A percentile compares a stretch with the other conserved stretches of the same genome.
Conservation (phyloP, 2,888 invertebrate genomes). For the Latrodectus elegans region DNA sequence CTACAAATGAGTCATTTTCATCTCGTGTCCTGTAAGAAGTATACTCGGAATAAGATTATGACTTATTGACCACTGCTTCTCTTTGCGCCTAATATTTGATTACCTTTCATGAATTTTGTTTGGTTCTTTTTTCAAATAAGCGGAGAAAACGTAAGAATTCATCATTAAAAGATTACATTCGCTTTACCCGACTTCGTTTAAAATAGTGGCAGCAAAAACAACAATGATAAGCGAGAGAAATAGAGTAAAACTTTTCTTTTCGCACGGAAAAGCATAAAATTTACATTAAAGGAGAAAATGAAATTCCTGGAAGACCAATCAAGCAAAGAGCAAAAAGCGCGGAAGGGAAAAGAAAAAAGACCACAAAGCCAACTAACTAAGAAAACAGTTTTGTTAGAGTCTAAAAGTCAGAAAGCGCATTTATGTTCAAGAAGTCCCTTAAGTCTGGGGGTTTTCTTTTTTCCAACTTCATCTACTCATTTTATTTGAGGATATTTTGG, state of each 20-base stretch:
- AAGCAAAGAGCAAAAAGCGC: conserved; percentile 53
- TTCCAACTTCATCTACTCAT: conserved; percentile 58
- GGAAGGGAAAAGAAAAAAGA: conserved; percentile 31
- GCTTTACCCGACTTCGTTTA: conserved; percentile 34
- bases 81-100: conserved; percentile 58
- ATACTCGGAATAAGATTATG: conserved; percentile 44
- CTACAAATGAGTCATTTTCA: conserved; percentile 59
- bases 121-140: background rate
- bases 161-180: conserved; percentile 68
- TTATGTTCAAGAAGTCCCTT: conserved; percentile 63
- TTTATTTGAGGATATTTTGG: conserved; percentile 66
- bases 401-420: conserved; percentile 65
- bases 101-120: conserved; percentile 30
- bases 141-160: conserved; percentile 48
- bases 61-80: conserved; percentile 58
- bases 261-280: conserved; percentile 50
- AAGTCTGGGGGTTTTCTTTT: conserved; percentile 65
- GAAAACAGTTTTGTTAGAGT: conserved; percentile 65
- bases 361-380: conserved; percentile 68
- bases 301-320: conserved; percentile 68
- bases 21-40: conserved; percentile 14
- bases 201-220: conserved; percentile 26
- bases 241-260: conserved; percentile 12
- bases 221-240: conserved; percentile 10
- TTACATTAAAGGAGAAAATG: conserved; percentile 66